phyloP scores from a whole-genome alignment of 1,140 invertebrate species.

The Mactra quadrangularis region DNA sequence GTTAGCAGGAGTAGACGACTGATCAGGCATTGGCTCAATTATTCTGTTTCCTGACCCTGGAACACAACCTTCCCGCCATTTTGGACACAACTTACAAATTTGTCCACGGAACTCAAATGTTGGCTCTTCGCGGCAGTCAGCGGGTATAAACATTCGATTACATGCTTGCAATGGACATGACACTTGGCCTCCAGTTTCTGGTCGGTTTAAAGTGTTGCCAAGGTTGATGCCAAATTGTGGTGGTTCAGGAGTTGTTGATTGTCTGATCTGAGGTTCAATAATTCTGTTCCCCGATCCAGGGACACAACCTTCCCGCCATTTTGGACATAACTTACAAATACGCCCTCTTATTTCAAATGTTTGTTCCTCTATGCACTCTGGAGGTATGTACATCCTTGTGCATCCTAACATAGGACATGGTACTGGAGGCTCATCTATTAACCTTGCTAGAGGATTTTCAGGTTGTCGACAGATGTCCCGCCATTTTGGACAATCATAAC shows the following conservation, averaged over 20 bases:
- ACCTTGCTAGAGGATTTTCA: neutral
- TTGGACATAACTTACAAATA: constrained; percentile 45
- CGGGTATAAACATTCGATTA: constrained; percentile 22
- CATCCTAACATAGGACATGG: constrained; percentile 44
- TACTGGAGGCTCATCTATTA: neutral
- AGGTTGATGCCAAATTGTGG: neutral
- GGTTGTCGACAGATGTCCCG: neutral
- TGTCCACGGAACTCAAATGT: constrained; percentile 27
- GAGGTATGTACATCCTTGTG: constrained; percentile 32
- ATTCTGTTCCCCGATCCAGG: neutral
- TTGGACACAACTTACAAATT: constrained; percentile 46
- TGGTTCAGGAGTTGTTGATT: neutral
- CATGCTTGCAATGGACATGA: constrained; percentile 40
- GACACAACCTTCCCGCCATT: constrained; percentile 45
- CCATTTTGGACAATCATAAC: constrained; percentile 49
- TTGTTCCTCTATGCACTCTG: constrained; percentile 36
- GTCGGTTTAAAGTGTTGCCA: neutral
- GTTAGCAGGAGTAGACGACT: neutral
- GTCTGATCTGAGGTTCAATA: neutral
- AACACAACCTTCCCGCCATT: constrained; percentile 46
- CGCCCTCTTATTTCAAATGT: constrained; percentile 14
- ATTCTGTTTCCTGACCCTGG: constrained; percentile 24
- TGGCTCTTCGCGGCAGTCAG: constrained; percentile 36
- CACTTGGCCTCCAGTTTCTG: constrained; percentile 18
- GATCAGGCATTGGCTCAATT: neutral